A percentile compares a stretch with the other conserved stretches of the same genome.
Evolutionary conservation across 2,888 invertebrate genomes (phyloP).

Genomic region (Candidula unifasciata): DNA sequence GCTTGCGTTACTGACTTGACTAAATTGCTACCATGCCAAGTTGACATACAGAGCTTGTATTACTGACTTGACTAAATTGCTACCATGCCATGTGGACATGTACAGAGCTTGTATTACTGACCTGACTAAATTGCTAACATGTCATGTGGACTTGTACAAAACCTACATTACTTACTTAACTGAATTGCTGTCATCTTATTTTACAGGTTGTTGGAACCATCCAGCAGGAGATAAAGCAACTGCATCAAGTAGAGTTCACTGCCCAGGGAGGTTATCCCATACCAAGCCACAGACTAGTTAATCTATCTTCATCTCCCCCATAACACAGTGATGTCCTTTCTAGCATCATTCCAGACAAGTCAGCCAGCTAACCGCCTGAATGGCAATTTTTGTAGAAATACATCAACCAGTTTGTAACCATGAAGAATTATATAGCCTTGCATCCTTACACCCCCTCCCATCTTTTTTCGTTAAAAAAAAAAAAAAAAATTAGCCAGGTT

Average conservation of each 20-base stretch:
- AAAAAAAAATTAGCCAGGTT: not conserved
- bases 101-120: no score
- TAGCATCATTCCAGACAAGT: slow-evolving; percentile 40
- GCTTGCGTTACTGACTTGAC: no score
- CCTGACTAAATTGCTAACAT: no score
- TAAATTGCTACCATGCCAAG: no score
- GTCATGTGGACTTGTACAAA: no score
- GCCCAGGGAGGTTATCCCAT: slow-evolving; percentile 12
- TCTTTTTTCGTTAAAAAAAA: no score
- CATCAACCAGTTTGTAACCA: not conserved
- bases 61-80: no score
- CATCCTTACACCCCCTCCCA: no score
- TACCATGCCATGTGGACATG: no score
- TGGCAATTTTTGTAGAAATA: not conserved
- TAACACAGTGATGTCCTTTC: not conserved
- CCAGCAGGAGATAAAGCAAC: not conserved
- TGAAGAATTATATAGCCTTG: no score
- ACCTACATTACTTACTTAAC: no score
- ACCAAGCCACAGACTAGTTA: slow-evolving; percentile 20
- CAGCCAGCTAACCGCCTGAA: not conserved
- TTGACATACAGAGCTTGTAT: no score
- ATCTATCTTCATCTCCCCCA: not conserved
- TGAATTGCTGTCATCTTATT: not conserved
- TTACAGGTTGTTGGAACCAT: slow-evolving; percentile 3
- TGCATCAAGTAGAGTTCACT: slow-evolving; percentile 18